A percentile compares a stretch with the other conserved stretches of the same genome.
phyloP scores from a whole-genome alignment of 1,140 invertebrate species.

The Cyclina sinensis region DNA sequence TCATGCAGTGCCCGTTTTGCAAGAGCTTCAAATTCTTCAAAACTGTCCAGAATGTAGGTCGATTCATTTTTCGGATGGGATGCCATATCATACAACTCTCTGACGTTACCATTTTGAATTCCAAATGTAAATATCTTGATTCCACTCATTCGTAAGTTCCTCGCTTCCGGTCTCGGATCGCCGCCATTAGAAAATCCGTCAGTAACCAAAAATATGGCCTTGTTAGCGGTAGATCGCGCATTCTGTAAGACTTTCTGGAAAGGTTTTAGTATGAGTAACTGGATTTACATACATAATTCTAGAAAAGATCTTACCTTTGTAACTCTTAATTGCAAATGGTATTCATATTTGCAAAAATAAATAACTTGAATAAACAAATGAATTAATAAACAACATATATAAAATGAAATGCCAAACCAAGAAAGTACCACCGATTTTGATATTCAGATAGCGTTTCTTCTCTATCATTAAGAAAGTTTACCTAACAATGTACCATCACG shows the following conservation, averaged over 20 bases:
- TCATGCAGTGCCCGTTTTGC: conserved; percentile 91
- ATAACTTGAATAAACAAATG: too few species aligned
- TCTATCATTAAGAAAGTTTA: too few species aligned
- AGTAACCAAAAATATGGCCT: conserved; percentile 91
- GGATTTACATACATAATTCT: too few species aligned
- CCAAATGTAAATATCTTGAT: conserved; percentile 91
- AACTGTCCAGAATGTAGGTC: conserved; percentile 91
- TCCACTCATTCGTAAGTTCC: conserved; percentile 87
- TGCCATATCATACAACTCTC: conserved; percentile 90
- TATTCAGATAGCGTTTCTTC: too few species aligned
- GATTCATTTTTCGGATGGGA: conserved; percentile 90
- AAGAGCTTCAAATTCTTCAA: conserved; percentile 91
- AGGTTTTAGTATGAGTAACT: too few species aligned
- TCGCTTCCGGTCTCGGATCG: conserved; percentile 89
- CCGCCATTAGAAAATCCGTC: conserved; percentile 92
- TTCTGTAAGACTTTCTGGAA: conserved; percentile 88
- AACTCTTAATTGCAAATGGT: too few species aligned
- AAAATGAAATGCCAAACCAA: too few species aligned
- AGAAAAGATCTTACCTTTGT: too few species aligned
- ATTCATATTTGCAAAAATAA: too few species aligned
- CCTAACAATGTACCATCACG: too few species aligned
- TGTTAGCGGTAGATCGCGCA: conserved; percentile 88
- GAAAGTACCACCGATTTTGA: too few species aligned
- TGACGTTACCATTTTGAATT: conserved; percentile 90
- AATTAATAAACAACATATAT: too few species aligned